phyloP scores from a whole-genome alignment of 2,797 vertebrate genomes.

The Crenuchus spilurus region DNA sequence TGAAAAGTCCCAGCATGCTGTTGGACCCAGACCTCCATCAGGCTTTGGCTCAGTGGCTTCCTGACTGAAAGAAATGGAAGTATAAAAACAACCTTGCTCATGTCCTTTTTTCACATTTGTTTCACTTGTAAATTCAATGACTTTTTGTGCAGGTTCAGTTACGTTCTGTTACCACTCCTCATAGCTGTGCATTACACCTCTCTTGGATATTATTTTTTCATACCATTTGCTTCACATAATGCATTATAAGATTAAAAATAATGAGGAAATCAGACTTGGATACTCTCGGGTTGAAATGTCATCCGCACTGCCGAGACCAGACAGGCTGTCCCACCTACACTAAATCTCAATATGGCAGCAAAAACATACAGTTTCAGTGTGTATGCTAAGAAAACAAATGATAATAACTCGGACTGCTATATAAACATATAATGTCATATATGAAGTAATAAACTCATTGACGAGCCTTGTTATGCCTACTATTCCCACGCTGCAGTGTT shows the following conservation, averaged over 20 bases:
- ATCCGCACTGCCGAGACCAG: not conserved
- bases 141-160: constrained; percentile 21
- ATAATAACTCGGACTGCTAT: not conserved
- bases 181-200: constrained; percentile 21
- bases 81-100: constrained; percentile 9
- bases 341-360: constrained; percentile 1
- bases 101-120: constrained; percentile 32
- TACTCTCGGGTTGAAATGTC: not conserved
- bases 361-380: not conserved
- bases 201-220: constrained; percentile 1
- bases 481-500: constrained; percentile 24
- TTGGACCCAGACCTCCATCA: constrained; percentile 40
- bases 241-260: not conserved
- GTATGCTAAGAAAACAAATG: not conserved
- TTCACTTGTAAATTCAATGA: constrained; percentile 25
- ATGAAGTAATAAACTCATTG: constrained; percentile 23
- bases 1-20: constrained; percentile 51
- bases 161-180: constrained; percentile 20
- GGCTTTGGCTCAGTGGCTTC: constrained; percentile 33
- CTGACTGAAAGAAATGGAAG: constrained; percentile 29
- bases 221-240: not conserved
- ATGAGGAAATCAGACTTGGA: not conserved
- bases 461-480: constrained; percentile 24
- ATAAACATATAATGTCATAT: constrained; percentile 21
- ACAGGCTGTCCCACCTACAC: not conserved